Conservation (phyloP, 2,797 vertebrate genomes). For the Australoheros facetus region DNA sequence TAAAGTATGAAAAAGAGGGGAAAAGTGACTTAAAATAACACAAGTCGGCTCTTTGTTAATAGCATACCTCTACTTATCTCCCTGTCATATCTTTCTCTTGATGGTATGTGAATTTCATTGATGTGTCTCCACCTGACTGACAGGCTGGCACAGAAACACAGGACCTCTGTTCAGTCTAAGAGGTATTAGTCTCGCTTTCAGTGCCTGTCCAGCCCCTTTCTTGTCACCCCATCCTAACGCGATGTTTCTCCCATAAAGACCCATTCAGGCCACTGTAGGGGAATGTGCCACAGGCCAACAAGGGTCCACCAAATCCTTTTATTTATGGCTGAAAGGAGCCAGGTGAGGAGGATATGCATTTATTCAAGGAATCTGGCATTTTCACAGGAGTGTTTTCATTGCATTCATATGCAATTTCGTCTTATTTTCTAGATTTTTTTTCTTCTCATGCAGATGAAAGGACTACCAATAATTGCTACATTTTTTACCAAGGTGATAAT, state of each 20-base stretch:
- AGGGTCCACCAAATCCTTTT: slow-evolving; percentile 66
- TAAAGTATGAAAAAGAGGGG: slow-evolving; percentile 59
- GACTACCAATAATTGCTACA: background rate
- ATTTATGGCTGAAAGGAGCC: slow-evolving; percentile 64
- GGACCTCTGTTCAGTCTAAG: slow-evolving; percentile 65
- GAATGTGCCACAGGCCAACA: slow-evolving; percentile 69
- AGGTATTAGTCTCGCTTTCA: slow-evolving; percentile 77
- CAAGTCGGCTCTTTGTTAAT: background rate
- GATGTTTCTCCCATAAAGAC: slow-evolving; percentile 75
- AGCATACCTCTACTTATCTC: slow-evolving; percentile 1
- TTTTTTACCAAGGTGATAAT: slow-evolving; percentile 1
- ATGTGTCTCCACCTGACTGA: slow-evolving; percentile 58
- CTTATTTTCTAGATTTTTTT: slow-evolving; percentile 8
- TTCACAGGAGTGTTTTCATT: slow-evolving; percentile 38
- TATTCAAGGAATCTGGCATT: slow-evolving; percentile 51
- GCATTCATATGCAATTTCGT: slow-evolving; percentile 48
- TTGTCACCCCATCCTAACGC: slow-evolving; percentile 75
- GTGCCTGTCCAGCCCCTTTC: slow-evolving; percentile 72
- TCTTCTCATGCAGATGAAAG: slow-evolving; percentile 12
- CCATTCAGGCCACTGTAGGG: slow-evolving; percentile 70
- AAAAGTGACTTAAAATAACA: background rate
- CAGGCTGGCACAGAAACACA: slow-evolving; percentile 59
- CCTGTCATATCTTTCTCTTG: slow-evolving; percentile 62
- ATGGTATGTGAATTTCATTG: slow-evolving; percentile 30
- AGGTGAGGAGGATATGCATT: slow-evolving; percentile 66